These are phyloP conservation scores for Drosophila quasianomalipes DNA, from an alignment of 2,888 invertebrate species.

Conservation along the genomic window DNA sequence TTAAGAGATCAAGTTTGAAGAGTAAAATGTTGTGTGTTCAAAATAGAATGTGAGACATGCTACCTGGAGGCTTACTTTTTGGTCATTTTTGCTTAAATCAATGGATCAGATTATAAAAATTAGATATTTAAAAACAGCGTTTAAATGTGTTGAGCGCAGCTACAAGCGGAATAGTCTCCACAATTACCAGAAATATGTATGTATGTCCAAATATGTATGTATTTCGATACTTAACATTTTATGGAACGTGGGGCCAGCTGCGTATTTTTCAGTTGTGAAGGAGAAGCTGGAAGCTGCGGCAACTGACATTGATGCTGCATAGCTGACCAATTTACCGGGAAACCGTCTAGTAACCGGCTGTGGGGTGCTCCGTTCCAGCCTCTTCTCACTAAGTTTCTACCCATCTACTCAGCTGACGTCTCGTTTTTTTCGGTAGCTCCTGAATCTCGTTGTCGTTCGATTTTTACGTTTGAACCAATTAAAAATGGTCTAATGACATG, in stretches of 20 bases:
- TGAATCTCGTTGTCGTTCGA: neutral
- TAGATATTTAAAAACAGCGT: neutral
- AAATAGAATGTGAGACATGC: neutral
- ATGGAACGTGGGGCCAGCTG: too few species aligned
- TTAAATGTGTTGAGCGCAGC: neutral
- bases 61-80: too few species aligned
- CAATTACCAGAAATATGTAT: neutral
- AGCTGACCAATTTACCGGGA: too few species aligned
- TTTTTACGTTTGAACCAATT: neutral
- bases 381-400: too few species aligned
- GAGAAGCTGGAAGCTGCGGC: too few species aligned
- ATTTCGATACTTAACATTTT: slow-evolving; percentile 61
- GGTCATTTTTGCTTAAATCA: neutral
- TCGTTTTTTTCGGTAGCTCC: slow-evolving; percentile 7
- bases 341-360: too few species aligned
- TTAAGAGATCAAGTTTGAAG: neutral
- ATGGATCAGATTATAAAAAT: neutral
- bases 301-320: too few species aligned
- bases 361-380: neutral
- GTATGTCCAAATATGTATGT: neutral
- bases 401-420: slow-evolving; percentile 3
- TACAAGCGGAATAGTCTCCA: neutral
- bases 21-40: too few species aligned
- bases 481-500: neutral
- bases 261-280: slow-evolving; percentile 18